Percentiles rank a stretch among this genome's conserved stretches.
phyloP scores from a whole-genome alignment of 2,797 vertebrate species.

The Meda fulgida region DNA sequence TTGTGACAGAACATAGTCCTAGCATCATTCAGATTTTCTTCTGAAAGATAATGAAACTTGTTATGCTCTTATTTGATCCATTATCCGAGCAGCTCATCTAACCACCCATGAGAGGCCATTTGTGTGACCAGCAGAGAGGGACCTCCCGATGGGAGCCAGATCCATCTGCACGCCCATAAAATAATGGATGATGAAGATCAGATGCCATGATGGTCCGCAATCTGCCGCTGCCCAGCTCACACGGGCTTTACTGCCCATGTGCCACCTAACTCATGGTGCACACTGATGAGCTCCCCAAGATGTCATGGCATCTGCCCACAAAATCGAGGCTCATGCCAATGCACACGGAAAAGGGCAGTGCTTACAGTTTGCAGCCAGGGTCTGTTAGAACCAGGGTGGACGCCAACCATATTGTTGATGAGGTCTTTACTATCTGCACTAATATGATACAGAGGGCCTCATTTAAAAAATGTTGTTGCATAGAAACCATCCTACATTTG shows the following conservation, averaged over 20 bases:
- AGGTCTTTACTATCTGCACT: conserved; percentile 9
- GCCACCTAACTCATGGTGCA: conserved; percentile 38
- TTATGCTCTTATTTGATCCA: conserved; percentile 10
- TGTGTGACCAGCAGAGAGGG: conserved; percentile 52
- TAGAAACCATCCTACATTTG: too few species aligned
- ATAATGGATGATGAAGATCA: conserved; percentile 69
- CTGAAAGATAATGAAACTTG: neutral
- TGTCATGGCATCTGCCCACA: conserved; percentile 70
- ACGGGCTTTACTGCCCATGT: conserved; percentile 51
- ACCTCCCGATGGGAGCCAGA: conserved; percentile 59
- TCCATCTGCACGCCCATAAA: conserved; percentile 62
- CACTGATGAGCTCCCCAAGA: conserved; percentile 63
- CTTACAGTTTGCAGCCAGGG: conserved; percentile 14
- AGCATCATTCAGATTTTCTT: neutral
- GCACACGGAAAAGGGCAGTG: conserved; percentile 25
- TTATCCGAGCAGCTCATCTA: conserved; percentile 38
- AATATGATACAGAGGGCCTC: too few species aligned
- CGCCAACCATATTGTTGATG: conserved; percentile 29
- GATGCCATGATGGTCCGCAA: conserved; percentile 67
- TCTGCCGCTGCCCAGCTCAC: conserved; percentile 66
- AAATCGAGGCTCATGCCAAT: conserved; percentile 46
- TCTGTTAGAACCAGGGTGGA: conserved; percentile 10
- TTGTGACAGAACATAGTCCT: neutral
- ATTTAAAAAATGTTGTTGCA: too few species aligned
- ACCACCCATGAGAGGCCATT: conserved; percentile 23